Base-by-base conservation (phyloP, 2,888 invertebrate genomes). In the Amiota mariae region DNA sequence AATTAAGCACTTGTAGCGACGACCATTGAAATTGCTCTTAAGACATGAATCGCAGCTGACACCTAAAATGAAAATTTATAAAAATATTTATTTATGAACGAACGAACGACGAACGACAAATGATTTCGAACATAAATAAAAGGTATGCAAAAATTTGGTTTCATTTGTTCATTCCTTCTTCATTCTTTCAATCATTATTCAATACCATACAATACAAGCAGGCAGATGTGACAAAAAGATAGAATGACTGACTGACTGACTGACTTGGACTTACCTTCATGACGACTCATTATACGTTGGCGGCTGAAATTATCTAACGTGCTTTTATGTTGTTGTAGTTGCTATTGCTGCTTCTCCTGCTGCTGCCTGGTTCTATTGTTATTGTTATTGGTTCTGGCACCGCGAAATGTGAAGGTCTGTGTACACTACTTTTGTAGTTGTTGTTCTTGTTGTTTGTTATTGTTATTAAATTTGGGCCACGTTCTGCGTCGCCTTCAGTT, bases 31-130 rank as follows among this genome's bases (percentile, higher is more conserved):
- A 92, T 98, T 98, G 90, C 96, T 96, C 92, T 97, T 97, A 91
- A 97, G 93, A 93, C 99, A 99, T 89, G 97, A 97, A 94, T 99
- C 99, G 94, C 99, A 99, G 93, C 98, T 98, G 90, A 99, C 98
- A 92, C 98, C 99, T 97, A 90, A 79, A 76, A 77, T 79, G 81
- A 71, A 71, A 61, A 67, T 71, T 61, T 51, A 71, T 70, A 46
- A 8, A n/a, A 15, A 36, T 36, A 36, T 36, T 36, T 36, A 36
- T 36, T 0, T 36, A 36, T 6, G 8, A 6, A 36, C n/a, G n/a
- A n/a, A n/a, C n/a, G n/a, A n/a, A n/a, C n/a, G n/a, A n/a, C n/a
- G n/a, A n/a, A n/a, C n/a, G n/a, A n/a, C 36, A 6, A 36, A 36
- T 36, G 6, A 36, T 2, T 36, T 36, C 36, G 36, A 36, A 24